Percentiles rank a stretch among this genome's conserved stretches.
These are phyloP conservation scores for Poeciliopsis turrubarensis DNA, from an alignment of 2,113 vertebrate genomes.

Conservation along the genomic window DNA sequence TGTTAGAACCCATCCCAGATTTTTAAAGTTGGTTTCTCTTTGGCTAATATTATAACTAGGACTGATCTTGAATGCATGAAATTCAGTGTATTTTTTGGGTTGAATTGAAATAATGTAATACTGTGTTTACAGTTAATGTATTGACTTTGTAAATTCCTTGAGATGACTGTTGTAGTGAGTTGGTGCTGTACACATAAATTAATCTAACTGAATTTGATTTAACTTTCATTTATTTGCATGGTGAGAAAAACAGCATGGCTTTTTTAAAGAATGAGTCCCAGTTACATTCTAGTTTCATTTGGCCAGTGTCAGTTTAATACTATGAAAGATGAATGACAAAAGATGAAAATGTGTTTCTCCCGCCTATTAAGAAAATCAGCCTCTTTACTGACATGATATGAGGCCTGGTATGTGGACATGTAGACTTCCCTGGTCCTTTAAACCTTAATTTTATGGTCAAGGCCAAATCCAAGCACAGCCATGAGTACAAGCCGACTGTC, in stretches of 20 bases:
- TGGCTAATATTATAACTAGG: not conserved
- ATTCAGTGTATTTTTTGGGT: not conserved
- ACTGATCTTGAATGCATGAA: not conserved
- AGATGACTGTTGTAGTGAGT: not conserved
- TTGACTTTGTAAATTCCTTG: not conserved
- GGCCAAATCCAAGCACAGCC: slow-evolving; percentile 55
- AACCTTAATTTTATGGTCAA: slow-evolving; percentile 59
- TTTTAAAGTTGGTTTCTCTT: not conserved
- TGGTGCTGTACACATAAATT: not conserved
- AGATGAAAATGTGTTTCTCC: slow-evolving; percentile 49
- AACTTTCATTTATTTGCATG: not conserved
- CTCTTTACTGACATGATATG: slow-evolving; percentile 57
- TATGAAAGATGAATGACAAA: slow-evolving; percentile 44
- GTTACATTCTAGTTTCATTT: slow-evolving; percentile 15
- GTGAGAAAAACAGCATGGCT: not conserved
- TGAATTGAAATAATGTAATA: not conserved
- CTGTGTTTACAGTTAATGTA: not conserved
- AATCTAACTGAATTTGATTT: not conserved
- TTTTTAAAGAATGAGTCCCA: slow-evolving; percentile 8
- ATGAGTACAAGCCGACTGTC: slow-evolving; percentile 51
- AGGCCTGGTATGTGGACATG: slow-evolving; percentile 63
- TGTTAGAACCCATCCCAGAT: not conserved
- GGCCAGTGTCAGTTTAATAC: slow-evolving; percentile 35
- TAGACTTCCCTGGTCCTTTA: slow-evolving; percentile 49
- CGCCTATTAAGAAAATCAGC: slow-evolving; percentile 69